These are phyloP conservation scores for Dendrocopos noguchii DNA, from an alignment of 2,113 vertebrate species.

Conservation along the genomic window DNA sequence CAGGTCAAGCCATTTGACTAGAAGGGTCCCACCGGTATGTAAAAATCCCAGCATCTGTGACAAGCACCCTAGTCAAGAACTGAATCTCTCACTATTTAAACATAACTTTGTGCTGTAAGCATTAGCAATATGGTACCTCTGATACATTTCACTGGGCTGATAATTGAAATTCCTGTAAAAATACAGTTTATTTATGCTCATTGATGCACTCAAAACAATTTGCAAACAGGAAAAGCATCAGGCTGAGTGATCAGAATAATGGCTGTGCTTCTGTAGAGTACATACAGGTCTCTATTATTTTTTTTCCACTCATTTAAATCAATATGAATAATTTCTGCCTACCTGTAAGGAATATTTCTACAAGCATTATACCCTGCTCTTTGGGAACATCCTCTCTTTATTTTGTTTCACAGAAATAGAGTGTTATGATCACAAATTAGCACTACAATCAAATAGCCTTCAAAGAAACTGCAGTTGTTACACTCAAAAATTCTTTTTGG, in stretches of 20 bases:
- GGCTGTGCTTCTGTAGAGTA: not conserved
- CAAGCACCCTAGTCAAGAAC: not conserved
- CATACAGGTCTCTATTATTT: not conserved
- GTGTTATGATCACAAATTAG: not conserved
- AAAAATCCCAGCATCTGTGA: not conserved
- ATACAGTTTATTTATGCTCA: constrained; percentile 12
- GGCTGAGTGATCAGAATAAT: constrained; percentile 45
- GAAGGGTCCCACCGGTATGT: constrained; percentile 2
- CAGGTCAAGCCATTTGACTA: constrained; percentile 3
- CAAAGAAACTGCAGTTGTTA: not conserved
- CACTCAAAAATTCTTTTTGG: not conserved
- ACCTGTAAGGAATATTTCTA: not conserved
- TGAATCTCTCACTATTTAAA: not conserved
- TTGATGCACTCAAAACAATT: constrained; percentile 26
- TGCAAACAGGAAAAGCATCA: constrained; percentile 8
- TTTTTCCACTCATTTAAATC: constrained; percentile 15
- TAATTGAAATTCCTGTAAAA: constrained; percentile 24
- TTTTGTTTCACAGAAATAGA: not conserved
- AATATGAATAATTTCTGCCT: not conserved
- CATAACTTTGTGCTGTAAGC: not conserved
- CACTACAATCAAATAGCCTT: not conserved
- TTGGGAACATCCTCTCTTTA: not conserved
- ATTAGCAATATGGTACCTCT: not conserved
- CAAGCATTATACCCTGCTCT: not conserved
- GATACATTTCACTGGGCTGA: not conserved